Evolutionary conservation across 2,888 invertebrate genomes (phyloP).

Genomic region (Uropetala carovei): DNA sequence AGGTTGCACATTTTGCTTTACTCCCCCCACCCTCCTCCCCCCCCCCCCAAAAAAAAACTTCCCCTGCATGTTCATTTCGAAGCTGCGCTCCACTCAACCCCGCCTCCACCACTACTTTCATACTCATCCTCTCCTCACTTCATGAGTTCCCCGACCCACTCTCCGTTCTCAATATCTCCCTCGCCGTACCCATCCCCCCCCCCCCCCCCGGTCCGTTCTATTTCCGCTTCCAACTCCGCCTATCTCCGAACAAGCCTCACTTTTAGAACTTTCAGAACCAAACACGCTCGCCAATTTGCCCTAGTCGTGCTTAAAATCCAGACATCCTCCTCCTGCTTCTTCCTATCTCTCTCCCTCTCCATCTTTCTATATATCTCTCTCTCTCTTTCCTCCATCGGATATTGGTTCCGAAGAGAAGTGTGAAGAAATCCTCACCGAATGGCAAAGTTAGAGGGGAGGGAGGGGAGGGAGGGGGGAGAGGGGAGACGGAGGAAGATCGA

Average conservation of each 20-base stretch:
- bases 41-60: no score
- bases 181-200: not conserved
- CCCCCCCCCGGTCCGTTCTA: not conserved
- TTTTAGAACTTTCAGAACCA: not conserved
- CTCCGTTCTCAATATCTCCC: not conserved
- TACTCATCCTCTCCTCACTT: no score
- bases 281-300: not conserved
- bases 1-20: no score
- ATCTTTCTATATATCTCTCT: not conserved
- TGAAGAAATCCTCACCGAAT: not conserved
- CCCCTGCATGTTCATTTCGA: no score
- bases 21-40: no score
- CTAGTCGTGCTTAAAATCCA: slow-evolving; percentile 23
- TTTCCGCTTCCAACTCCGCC: not conserved
- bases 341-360: not conserved
- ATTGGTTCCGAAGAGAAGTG: not conserved
- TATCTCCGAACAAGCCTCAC: no score
- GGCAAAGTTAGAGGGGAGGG: not conserved
- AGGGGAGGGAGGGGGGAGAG: not conserved
- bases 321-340: not conserved
- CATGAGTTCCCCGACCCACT: not conserved
- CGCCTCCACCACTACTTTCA: no score
- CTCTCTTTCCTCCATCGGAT: not conserved
- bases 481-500: not conserved
- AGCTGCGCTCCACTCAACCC: no score